Evolutionary conservation across 2,797 vertebrate genomes (phyloP), one percentile per base, ranked within the genome.

Genomic region (Cryptoprocta ferox): DNA sequence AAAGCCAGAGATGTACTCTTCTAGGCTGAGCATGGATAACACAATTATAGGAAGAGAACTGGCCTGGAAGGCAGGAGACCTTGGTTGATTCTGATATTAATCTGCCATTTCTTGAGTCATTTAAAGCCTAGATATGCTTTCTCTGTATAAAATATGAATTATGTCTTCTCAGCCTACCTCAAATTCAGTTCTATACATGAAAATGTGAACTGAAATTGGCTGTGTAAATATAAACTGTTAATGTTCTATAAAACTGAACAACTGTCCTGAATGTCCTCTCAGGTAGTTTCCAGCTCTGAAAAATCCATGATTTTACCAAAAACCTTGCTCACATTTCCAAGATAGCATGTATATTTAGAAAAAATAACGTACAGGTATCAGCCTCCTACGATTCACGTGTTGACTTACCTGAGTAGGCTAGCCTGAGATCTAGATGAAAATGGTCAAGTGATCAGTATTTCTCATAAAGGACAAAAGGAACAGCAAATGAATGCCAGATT

Each of bases 131-230:
- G 85, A 53, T 86, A 56, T 24, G 1, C 5, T 65, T 76, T 87
- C 24, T 6, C 5, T 56, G 1, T 56, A 56, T 42, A 56, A 87
- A 90, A 59, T 66, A 65, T 85, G 10, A 95, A 93, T 87, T 66
- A 6, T 18, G 18, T 71, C 13, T 85, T 71, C 37, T 42, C 26
- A 61, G 30, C 92, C 35, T 81, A 28, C 18, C 30, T 89, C 83
- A 94, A 73, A 68, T 86, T 66, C 93, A 92, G 85, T 91, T 88
- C n/a, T 87, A 1, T 71, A 91, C 71, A 84, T 70, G 13, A 91
- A 96, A 95, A 79, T 6, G 30, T 1, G 0, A 87, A 10, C 35
- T 63, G 89, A 70, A 89, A 65, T n/a, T 50, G 7, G 3, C 28
- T 73, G n/a, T 26, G 30, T 24, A 87, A 93, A 81, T 56, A 3